Evolutionary conservation across 2,113 vertebrate genomes (phyloP).

Genomic region (Thalassarche chlororhynchos): DNA sequence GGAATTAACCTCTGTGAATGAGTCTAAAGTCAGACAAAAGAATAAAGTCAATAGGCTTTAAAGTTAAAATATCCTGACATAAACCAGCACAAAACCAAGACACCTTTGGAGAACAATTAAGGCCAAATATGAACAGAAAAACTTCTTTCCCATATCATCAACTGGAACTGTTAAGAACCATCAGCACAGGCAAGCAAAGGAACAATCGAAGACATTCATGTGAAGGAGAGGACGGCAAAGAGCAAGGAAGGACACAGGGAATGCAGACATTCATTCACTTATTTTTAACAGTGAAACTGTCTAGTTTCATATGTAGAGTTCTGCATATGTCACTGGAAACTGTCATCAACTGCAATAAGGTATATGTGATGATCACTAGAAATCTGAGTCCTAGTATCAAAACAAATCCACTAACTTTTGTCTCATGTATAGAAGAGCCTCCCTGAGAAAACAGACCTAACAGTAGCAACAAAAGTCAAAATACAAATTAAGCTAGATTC

Average conservation of each 20-base stretch:
- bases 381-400: not conserved
- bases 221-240: not conserved
- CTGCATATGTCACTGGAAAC: not conserved
- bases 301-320: not conserved
- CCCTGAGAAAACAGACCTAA: not conserved
- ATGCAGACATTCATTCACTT: not conserved
- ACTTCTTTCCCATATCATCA: not conserved
- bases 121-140: not conserved
- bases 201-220: not conserved
- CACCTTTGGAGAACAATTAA: not conserved
- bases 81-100: constrained; percentile 1
- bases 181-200: not conserved
- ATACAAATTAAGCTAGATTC: not conserved
- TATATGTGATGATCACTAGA: not conserved
- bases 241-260: not conserved
- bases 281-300: not conserved
- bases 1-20: constrained; percentile 83
- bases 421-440: not conserved
- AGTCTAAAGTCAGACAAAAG: constrained; percentile 74
- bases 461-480: not conserved
- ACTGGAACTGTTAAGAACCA: not conserved
- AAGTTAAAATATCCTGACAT: not conserved
- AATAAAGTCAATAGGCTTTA: constrained; percentile 9
- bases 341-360: not conserved
- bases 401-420: not conserved